Evolutionary conservation across 2,113 vertebrate species (phyloP).

Genomic region (Otolemur garnettii): DNA sequence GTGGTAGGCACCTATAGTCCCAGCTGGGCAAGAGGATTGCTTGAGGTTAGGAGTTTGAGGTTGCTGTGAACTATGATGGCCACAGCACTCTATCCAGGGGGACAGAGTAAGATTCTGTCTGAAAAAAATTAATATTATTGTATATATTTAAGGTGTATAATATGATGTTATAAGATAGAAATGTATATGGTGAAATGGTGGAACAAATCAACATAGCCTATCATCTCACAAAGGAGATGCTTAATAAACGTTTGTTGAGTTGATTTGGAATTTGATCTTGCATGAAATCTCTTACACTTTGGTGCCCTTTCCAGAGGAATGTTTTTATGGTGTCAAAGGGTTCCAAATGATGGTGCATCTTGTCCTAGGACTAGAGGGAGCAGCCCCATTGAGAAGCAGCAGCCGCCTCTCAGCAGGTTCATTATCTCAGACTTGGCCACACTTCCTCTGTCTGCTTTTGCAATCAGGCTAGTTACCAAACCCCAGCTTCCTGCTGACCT

Average conservation of each 20-base stretch:
- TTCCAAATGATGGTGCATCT: neutral
- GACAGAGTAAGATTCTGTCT: no score
- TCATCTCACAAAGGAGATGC: neutral
- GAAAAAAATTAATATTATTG: no score
- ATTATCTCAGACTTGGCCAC: neutral
- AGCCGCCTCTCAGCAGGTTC: accelerated
- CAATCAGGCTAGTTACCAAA: conserved; percentile 9
- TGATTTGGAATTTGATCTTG: neutral
- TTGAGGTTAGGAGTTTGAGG: no score
- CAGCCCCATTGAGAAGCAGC: neutral
- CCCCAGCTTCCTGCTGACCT: neutral
- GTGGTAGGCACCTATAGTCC: no score
- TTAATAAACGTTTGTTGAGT: neutral
- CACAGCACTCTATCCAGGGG: no score
- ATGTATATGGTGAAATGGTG: neutral
- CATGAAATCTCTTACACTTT: neutral
- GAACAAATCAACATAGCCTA: neutral
- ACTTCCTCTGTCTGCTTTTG: conserved; percentile 25
- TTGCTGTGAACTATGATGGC: no score
- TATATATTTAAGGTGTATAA: neutral
- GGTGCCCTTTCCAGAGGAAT: neutral
- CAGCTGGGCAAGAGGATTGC: no score
- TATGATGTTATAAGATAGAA: neutral
- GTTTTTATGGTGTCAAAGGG: neutral
- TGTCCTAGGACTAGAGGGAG: neutral